Conservation (phyloP, 1,140 invertebrate genomes). For the Dolichoris vasculosae region DNA sequence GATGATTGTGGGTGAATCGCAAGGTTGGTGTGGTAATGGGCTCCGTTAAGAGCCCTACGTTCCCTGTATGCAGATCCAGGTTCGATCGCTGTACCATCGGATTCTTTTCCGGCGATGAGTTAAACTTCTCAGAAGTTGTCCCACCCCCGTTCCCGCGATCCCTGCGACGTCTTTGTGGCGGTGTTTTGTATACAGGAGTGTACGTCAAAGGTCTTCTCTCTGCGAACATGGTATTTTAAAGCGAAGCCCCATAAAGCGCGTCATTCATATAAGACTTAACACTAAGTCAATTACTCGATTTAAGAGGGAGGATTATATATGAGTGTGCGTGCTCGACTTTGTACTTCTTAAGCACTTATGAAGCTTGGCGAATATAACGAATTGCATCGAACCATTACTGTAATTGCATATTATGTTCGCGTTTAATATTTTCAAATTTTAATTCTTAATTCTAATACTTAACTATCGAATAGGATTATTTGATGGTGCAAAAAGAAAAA, state of each 20-base stretch:
- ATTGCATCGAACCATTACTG: background rate
- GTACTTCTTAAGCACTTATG: slow-evolving; percentile 1
- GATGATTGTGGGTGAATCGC: slow-evolving; percentile 64
- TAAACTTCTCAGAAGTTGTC: slow-evolving; percentile 23
- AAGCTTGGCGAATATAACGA: background rate
- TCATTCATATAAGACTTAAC: background rate
- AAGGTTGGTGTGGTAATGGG: slow-evolving; percentile 60
- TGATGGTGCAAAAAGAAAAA: too few species aligned
- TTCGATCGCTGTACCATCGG: slow-evolving; percentile 61
- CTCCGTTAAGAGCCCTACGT: slow-evolving; percentile 53
- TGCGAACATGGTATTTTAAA: slow-evolving; percentile 57
- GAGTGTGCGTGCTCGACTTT: background rate
- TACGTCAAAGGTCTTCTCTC: slow-evolving; percentile 76
- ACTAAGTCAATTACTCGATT: slow-evolving; percentile 62
- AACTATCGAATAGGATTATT: too few species aligned
- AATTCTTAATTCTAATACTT: too few species aligned
- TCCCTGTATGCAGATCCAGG: slow-evolving; percentile 7
- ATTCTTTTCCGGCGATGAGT: slow-evolving; percentile 64
- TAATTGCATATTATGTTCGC: too few species aligned
- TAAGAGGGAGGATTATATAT: slow-evolving; percentile 49
- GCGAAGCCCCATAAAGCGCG: slow-evolving; percentile 12
- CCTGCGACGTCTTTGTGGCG: slow-evolving; percentile 74
- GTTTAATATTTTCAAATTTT: too few species aligned
- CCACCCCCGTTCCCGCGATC: slow-evolving; percentile 61
- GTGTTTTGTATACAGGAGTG: slow-evolving; percentile 76